Percentiles rank a stretch among this genome's conserved stretches.
Evolutionary conservation across 2,113 vertebrate genomes (phyloP).

Genomic region (Oenanthe oenanthe): DNA sequence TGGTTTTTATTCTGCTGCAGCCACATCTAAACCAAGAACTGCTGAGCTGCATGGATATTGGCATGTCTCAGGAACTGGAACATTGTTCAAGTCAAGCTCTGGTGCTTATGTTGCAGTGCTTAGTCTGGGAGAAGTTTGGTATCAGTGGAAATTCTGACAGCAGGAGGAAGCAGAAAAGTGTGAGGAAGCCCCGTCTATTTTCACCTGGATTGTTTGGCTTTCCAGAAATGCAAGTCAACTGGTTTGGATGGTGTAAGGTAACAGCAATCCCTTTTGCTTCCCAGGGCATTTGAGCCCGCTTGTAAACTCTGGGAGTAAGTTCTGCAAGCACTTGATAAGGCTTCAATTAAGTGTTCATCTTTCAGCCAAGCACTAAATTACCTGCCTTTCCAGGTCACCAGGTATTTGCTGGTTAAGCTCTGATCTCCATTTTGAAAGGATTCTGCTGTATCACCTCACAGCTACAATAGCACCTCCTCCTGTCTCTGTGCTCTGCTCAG

Average conservation of each 20-base stretch:
- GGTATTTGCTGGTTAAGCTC: slow-evolving; percentile 27
- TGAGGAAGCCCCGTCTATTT: not conserved
- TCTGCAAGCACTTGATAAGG: slow-evolving; percentile 15
- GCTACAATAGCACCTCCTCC: not conserved
- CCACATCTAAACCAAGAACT: not conserved
- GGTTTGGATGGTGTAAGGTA: not conserved
- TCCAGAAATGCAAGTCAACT: not conserved
- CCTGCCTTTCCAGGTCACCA: slow-evolving; percentile 33
- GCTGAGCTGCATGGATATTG: not conserved
- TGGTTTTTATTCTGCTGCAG: not conserved
- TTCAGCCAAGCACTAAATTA: slow-evolving; percentile 15
- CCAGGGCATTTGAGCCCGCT: not conserved
- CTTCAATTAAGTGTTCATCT: slow-evolving; percentile 31
- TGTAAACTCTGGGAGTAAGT: not conserved
- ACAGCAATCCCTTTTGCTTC: not conserved
- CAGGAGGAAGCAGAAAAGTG: not conserved
- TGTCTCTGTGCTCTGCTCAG: not conserved
- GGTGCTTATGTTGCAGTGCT: not conserved
- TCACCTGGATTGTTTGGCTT: not conserved
- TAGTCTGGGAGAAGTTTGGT: not conserved
- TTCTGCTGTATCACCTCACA: not conserved
- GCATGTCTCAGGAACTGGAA: not conserved
- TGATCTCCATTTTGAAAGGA: slow-evolving; percentile 18
- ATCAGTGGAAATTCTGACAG: not conserved
- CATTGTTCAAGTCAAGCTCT: not conserved